These are phyloP conservation scores for Lepidurus arcticus DNA, from an alignment of 1,140 invertebrate genomes.

Conservation along the genomic window DNA sequence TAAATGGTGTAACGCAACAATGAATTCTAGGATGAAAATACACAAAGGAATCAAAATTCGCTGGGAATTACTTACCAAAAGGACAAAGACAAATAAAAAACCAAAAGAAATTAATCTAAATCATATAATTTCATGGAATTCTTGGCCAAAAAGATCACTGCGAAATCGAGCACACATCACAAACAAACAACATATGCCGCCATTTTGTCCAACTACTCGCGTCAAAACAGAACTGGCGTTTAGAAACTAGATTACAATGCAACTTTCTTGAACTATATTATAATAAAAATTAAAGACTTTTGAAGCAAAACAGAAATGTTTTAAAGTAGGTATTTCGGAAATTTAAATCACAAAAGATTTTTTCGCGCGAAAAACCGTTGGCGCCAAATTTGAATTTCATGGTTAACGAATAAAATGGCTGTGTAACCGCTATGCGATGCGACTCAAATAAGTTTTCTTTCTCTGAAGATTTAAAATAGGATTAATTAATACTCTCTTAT, in stretches of 20 bases:
- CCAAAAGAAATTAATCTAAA: background rate
- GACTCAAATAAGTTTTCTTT: too few species aligned
- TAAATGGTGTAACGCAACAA: background rate
- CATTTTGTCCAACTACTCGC: conserved; percentile 9
- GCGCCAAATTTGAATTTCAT: background rate
- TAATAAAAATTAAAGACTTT: too few species aligned
- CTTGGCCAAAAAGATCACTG: conserved; percentile 11
- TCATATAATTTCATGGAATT: background rate
- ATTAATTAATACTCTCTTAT: too few species aligned
- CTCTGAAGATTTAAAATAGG: too few species aligned
- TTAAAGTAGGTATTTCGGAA: too few species aligned
- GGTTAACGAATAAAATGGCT: too few species aligned
- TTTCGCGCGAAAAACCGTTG: background rate
- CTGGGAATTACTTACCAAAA: background rate
- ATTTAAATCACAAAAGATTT: background rate
- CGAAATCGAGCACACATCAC: conserved; percentile 21
- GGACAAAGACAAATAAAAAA: background rate
- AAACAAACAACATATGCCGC: background rate
- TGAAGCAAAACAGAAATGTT: too few species aligned
- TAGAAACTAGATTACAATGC: background rate
- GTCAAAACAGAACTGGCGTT: background rate
- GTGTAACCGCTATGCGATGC: too few species aligned
- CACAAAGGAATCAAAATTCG: background rate
- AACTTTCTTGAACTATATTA: too few species aligned
- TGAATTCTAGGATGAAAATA: background rate